Evolutionary conservation across 2,888 invertebrate species (phyloP).

Genomic region (Diogma glabrata): DNA sequence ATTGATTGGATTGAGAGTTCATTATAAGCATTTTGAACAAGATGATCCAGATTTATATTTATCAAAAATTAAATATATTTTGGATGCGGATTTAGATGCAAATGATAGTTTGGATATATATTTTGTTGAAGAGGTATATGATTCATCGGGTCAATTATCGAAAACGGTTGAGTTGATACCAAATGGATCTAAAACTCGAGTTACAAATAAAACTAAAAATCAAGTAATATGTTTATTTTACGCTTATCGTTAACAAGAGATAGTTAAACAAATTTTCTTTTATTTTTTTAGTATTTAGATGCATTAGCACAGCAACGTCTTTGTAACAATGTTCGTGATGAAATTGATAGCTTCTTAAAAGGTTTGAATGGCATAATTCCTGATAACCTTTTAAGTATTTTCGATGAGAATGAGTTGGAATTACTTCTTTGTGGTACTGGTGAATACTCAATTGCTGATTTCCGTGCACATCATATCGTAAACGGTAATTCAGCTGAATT

Average conservation of each 20-base stretch:
- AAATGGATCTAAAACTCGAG: constrained; percentile 59
- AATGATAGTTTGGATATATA: constrained; percentile 66
- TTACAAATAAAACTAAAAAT: constrained; percentile 46
- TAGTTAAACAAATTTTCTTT: no score
- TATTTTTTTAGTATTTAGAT: constrained; percentile 54
- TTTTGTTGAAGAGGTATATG: constrained; percentile 85
- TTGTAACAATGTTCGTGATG: constrained; percentile 66
- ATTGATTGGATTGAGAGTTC: constrained; percentile 83
- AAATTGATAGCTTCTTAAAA: constrained; percentile 78
- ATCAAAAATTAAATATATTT: constrained; percentile 84
- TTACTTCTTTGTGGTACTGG: constrained; percentile 88
- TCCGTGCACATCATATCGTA: constrained; percentile 78
- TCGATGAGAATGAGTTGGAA: constrained; percentile 94
- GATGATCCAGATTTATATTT: constrained; percentile 90
- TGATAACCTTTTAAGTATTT: constrained; percentile 83
- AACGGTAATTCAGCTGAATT: constrained; percentile 74
- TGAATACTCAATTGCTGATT: constrained; percentile 81
- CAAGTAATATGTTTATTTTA: no score
- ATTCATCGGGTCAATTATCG: constrained; percentile 58
- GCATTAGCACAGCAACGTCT: constrained; percentile 81
- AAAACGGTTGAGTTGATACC: constrained; percentile 75
- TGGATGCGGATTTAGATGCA: constrained; percentile 78
- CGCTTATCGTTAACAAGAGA: no score
- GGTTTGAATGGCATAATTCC: constrained; percentile 87
- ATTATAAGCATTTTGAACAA: constrained; percentile 92